Evolutionary conservation across 2,113 vertebrate genomes (phyloP), one percentile per base, ranked within the genome.

Genomic region (Ophthalmolycus amberensis): DNA sequence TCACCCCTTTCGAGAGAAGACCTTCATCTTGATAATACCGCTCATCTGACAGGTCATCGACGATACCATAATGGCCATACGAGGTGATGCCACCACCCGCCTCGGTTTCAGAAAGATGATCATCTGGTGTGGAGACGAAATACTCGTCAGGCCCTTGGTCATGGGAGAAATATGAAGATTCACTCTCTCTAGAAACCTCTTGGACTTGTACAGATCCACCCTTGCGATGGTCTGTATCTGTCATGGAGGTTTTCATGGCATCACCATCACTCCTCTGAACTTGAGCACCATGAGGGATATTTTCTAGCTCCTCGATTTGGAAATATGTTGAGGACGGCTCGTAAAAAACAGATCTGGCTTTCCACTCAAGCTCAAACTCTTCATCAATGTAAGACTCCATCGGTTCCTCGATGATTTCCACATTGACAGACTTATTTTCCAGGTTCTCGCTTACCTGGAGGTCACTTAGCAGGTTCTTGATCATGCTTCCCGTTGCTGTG

Each of bases 91-190:
- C 95, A 0, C 93, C 92, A 76, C 91, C 87, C 27, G 94, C 93
- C 71, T 97, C 96, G 0, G 85, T 83, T 20, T 90, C 90, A 54
- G 93, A 86, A 2, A 96, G 88, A 75, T 94, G 92, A n/a, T 98
- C 97, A 70, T 99, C 97, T 1, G 98, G 98, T 59, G 96, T 96
- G 4, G 97, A 99, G 66, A 99, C 97, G 80, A 97, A 98, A 80
- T 99, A 99, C 59, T 97, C 96, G 25, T 83, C 77, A 22, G 95
- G 94, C 85, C 98, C 97, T 59, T 94, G 91, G 74, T 88, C 95
- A 80, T 22, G 92, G 87, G 85, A 96, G 59, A 90, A 91, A 82
- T 89, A 90, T 22, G 93, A 77, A 72, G 77, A 80, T 63, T 90
- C 91, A 16, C 66, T 83, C 54, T 94, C 92, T 84, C 70, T 91